phyloP scores from a whole-genome alignment of 2,113 vertebrate genomes.

The Grammatotria lemairii region DNA sequence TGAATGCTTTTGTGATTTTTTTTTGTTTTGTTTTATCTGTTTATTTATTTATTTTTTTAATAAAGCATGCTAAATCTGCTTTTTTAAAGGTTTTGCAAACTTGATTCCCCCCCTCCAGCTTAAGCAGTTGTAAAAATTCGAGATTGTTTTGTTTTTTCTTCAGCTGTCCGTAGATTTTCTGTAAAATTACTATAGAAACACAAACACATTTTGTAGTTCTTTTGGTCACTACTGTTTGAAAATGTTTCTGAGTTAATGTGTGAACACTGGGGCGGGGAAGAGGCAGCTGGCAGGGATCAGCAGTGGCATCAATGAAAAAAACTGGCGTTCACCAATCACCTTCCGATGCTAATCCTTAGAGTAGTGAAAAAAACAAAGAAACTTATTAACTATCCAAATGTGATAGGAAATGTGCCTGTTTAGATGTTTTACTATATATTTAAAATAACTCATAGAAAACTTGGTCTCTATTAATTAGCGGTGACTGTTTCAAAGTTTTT shows the following conservation, averaged over 20 bases:
- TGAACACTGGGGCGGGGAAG: background rate
- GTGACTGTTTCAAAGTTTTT: fast-evolving
- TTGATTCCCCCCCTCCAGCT: background rate
- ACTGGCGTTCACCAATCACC: background rate
- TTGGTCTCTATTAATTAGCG: background rate
- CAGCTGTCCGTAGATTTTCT: background rate
- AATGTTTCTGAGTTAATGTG: background rate
- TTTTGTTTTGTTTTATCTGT: background rate
- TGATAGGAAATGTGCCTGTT: background rate
- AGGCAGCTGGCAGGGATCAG: background rate
- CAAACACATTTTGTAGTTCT: background rate
- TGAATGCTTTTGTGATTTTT: background rate
- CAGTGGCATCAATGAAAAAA: background rate
- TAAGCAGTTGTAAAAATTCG: background rate
- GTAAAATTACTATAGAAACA: background rate
- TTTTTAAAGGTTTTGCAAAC: background rate
- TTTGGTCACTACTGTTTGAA: background rate
- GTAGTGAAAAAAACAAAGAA: background rate
- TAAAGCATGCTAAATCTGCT: background rate
- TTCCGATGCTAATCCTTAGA: background rate
- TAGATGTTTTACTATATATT: background rate
- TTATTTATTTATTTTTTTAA: background rate
- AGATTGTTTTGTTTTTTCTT: background rate
- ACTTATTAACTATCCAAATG: background rate
- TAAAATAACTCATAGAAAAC: background rate